phyloP scores from a whole-genome alignment of 1,140 invertebrate genomes.

The Lutraria rhynchaena region DNA sequence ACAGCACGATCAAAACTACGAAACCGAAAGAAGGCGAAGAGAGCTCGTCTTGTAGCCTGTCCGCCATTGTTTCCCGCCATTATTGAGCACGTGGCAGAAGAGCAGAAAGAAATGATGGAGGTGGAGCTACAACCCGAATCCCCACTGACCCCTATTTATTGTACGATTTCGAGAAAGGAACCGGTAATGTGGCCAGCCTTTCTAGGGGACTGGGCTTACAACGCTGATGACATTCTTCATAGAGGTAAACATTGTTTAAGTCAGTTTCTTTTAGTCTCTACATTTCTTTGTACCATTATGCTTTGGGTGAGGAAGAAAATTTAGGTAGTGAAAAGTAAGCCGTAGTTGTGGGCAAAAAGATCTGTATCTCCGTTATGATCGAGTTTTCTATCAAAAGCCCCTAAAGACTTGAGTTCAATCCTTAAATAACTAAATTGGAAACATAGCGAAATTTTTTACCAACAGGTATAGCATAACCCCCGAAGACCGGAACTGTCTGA shows the following conservation, averaged over 20 bases:
- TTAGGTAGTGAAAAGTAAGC: too few species aligned
- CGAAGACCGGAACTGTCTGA: too few species aligned
- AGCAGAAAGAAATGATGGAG: slow-evolving; percentile 28
- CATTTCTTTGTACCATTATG: too few species aligned
- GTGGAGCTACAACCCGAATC: slow-evolving; percentile 51
- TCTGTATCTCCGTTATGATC: too few species aligned
- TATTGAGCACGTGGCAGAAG: slow-evolving; percentile 50
- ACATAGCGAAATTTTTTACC: too few species aligned
- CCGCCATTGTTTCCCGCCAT: slow-evolving; percentile 52
- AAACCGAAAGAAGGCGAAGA: slow-evolving; percentile 50
- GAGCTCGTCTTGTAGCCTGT: background rate
- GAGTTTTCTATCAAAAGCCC: too few species aligned
- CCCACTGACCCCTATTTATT: slow-evolving; percentile 52
- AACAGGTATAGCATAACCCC: too few species aligned
- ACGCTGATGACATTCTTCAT: slow-evolving; percentile 16
- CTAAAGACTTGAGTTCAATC: too few species aligned
- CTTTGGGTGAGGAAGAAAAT: too few species aligned
- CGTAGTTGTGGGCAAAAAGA: too few species aligned
- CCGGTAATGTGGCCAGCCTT: slow-evolving; percentile 45
- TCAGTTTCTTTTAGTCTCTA: too few species aligned
- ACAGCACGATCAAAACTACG: slow-evolving; percentile 42
- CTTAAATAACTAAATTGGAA: too few species aligned
- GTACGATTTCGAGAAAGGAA: slow-evolving; percentile 36
- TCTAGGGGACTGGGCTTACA: slow-evolving; percentile 55
- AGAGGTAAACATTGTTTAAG: slow-evolving; percentile 22